Percentiles rank a stretch among this genome's conserved stretches.
phyloP scores from a whole-genome alignment of 2,888 invertebrate genomes.

The Macrosoma leucophasiata region DNA sequence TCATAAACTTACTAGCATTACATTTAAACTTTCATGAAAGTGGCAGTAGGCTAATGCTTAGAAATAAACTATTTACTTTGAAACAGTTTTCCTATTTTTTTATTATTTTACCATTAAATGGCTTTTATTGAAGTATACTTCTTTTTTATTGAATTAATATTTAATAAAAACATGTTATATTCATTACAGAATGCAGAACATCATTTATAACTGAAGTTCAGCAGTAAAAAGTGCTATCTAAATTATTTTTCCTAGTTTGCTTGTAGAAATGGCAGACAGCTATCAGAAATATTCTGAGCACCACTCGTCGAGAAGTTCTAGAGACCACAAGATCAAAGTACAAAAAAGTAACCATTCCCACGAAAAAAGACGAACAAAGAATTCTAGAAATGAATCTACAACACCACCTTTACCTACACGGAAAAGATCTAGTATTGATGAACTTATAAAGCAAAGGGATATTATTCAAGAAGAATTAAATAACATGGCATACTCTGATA shows the following conservation, averaged over 20 bases:
- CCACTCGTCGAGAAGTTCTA: constrained; percentile 38
- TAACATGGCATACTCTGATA: constrained; percentile 37
- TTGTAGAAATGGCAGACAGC: constrained; percentile 42
- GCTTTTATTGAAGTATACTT: too few species aligned
- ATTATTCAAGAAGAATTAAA: constrained; percentile 50
- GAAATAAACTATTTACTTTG: constrained; percentile 15
- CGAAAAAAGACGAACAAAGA: constrained; percentile 26
- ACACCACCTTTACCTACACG: constrained; percentile 57
- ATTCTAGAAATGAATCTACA: constrained; percentile 38
- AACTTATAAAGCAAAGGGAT: constrained; percentile 52
- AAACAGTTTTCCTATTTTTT: constrained; percentile 9
- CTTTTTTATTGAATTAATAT: background rate
- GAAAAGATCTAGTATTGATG: constrained; percentile 43
- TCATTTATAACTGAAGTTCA: too few species aligned
- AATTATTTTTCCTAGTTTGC: constrained; percentile 23
- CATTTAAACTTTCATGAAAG: constrained; percentile 40
- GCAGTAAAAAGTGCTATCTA: constrained; percentile 22
- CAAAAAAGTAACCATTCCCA: constrained; percentile 34
- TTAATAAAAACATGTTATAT: constrained; percentile 3
- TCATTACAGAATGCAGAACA: too few species aligned
- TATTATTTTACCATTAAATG: constrained; percentile 6
- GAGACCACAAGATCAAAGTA: constrained; percentile 31
- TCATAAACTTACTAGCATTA: constrained; percentile 1
- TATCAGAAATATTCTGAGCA: constrained; percentile 34
- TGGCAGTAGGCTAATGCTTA: constrained; percentile 29